A percentile compares a stretch with the other conserved stretches of the same genome.
Evolutionary conservation across 2,888 invertebrate species (phyloP).

Genomic region (Andrena minutula): DNA sequence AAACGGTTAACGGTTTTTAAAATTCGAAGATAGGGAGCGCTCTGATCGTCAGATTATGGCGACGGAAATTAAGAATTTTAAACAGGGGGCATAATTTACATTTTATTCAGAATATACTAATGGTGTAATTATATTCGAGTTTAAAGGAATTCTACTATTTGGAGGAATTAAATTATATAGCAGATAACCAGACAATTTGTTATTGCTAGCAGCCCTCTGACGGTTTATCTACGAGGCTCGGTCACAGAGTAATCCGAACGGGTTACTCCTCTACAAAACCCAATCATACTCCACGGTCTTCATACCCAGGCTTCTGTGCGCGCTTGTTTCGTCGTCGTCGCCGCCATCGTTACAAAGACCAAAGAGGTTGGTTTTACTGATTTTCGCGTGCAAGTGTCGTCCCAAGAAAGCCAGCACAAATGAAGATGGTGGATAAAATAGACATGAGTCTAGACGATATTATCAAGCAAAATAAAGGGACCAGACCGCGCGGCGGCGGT

Average conservation of each 20-base stretch:
- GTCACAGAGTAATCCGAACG: neutral
- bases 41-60: neutral
- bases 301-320: conserved; percentile 65
- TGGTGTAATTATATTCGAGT: neutral
- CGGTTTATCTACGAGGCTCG: neutral
- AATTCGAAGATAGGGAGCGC: neutral
- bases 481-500: conserved; percentile 87
- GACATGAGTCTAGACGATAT: conserved; percentile 99
- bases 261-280: neutral
- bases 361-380: conserved; percentile 68
- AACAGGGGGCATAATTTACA: too few species aligned
- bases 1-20: conserved; percentile 4
- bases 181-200: neutral
- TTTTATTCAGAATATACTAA: too few species aligned
- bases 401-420: conserved; percentile 68
- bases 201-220: neutral
- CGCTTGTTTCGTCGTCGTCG: conserved; percentile 69
- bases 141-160: neutral
- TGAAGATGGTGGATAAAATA: conserved; percentile 96
- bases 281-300: conserved; percentile 36
- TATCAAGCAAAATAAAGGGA: conserved; percentile 93
- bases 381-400: conserved; percentile 51
- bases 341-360: conserved; percentile 69
- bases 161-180: too few species aligned
- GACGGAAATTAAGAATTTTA: too few species aligned